phyloP scores from a whole-genome alignment of 2,113 vertebrate genomes.

The Macrotis lagotis region DNA sequence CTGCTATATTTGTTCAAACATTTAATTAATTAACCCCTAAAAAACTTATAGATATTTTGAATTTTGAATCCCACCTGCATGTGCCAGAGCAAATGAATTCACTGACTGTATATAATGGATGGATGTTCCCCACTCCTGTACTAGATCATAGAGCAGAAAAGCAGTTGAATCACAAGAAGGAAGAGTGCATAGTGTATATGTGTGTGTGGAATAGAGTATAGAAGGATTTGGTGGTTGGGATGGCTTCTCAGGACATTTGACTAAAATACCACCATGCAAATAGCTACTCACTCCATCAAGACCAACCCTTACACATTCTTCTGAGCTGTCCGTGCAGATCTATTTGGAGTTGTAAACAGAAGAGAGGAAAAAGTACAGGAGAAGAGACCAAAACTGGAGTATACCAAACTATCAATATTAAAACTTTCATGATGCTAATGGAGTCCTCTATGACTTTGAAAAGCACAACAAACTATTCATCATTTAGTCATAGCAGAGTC shows the following conservation, averaged over 20 bases:
- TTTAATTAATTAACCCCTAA: too few species aligned
- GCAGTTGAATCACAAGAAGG: not conserved
- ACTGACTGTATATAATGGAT: too few species aligned
- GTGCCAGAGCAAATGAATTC: too few species aligned
- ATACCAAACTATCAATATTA: not conserved
- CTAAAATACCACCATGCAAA: not conserved
- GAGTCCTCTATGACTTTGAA: constrained; percentile 20
- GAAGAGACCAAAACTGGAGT: not conserved
- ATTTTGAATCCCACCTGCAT: too few species aligned
- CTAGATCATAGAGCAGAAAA: not conserved
- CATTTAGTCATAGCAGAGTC: not conserved
- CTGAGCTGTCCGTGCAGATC: not conserved
- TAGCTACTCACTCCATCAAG: not conserved
- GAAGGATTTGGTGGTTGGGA: not conserved
- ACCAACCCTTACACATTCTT: not conserved
- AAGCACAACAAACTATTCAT: not conserved
- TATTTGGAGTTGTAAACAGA: not conserved
- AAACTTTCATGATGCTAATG: not conserved
- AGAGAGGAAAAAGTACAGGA: not conserved
- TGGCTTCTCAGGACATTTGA: not conserved
- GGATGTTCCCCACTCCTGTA: not conserved
- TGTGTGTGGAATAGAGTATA: not conserved
- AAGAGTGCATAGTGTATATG: not conserved
- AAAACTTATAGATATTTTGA: too few species aligned
- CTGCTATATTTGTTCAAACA: too few species aligned